A percentile compares a stretch with the other conserved stretches of the same genome.
phyloP scores from a whole-genome alignment of 2,113 vertebrate genomes.

The Heterocephalus glaber region DNA sequence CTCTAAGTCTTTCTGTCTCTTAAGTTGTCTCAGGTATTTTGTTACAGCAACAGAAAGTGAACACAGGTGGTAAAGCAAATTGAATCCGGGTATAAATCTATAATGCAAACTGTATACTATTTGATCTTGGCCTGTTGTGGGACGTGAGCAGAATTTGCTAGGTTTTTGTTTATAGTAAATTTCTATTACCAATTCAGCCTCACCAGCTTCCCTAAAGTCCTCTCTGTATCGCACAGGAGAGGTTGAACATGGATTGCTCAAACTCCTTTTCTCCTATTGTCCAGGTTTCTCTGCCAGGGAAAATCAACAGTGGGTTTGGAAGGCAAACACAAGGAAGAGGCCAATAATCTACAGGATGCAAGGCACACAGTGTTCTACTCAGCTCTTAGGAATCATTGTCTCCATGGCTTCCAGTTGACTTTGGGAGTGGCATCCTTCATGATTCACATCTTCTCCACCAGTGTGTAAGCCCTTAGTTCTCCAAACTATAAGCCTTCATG shows the following conservation, averaged over 20 bases:
- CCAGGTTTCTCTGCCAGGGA: neutral
- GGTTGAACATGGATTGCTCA: neutral
- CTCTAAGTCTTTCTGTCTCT: neutral
- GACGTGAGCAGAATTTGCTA: neutral
- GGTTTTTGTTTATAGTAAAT: neutral
- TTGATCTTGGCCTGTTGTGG: neutral
- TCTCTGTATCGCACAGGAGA: neutral
- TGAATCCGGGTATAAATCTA: neutral
- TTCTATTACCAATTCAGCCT: neutral
- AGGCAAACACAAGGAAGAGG: neutral
- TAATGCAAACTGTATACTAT: neutral
- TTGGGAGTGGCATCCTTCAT: neutral
- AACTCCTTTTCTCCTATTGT: neutral
- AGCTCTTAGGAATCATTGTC: neutral
- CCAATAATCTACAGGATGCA: neutral
- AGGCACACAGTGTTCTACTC: neutral
- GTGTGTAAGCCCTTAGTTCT: neutral
- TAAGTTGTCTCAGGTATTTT: neutral
- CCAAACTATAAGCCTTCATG: neutral
- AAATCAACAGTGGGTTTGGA: neutral
- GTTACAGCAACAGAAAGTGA: neutral
- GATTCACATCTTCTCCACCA: neutral
- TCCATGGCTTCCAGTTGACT: neutral
- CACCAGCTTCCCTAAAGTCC: neutral
- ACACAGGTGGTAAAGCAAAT: neutral